Percentiles rank a stretch among this genome's conserved stretches.
These are phyloP conservation scores for Aldrovandia affinis DNA, from an alignment of 2,797 vertebrate species.

Conservation along the genomic window DNA sequence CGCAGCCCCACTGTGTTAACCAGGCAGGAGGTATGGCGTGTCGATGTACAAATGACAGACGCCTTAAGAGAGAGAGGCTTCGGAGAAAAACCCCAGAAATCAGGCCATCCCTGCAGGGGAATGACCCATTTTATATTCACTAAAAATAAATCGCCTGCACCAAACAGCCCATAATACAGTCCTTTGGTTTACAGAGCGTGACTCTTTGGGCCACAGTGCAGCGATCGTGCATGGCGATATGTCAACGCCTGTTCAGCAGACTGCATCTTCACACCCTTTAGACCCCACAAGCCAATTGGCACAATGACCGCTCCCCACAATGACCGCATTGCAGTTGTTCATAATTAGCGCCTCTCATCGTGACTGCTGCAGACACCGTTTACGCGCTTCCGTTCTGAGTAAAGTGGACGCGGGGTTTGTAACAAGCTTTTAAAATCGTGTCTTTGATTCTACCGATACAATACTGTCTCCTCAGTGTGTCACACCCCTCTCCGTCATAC, in stretches of 20 bases:
- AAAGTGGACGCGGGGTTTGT: background rate
- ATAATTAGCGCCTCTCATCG: background rate
- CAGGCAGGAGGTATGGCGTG: background rate
- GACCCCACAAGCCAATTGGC: background rate
- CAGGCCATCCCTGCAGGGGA: background rate
- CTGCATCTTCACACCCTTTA: background rate
- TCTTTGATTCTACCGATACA: background rate
- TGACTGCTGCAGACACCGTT: too few species aligned
- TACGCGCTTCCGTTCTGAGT: background rate
- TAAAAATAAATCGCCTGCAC: background rate
- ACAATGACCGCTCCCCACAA: background rate
- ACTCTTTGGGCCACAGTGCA: background rate
- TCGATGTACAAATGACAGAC: background rate
- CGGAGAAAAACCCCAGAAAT: background rate
- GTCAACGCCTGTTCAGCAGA: background rate
- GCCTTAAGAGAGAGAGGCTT: background rate
- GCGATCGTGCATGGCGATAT: background rate
- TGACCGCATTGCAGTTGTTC: background rate
- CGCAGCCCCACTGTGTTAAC: background rate
- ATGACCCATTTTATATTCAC: slow-evolving; percentile 14
- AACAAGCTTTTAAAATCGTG: background rate
- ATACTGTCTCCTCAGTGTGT: background rate
- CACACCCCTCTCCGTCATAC: background rate
- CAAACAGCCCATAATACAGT: background rate
- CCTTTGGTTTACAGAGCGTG: background rate